Conservation (phyloP, 2,113 vertebrate species). For the Marmota monax region DNA sequence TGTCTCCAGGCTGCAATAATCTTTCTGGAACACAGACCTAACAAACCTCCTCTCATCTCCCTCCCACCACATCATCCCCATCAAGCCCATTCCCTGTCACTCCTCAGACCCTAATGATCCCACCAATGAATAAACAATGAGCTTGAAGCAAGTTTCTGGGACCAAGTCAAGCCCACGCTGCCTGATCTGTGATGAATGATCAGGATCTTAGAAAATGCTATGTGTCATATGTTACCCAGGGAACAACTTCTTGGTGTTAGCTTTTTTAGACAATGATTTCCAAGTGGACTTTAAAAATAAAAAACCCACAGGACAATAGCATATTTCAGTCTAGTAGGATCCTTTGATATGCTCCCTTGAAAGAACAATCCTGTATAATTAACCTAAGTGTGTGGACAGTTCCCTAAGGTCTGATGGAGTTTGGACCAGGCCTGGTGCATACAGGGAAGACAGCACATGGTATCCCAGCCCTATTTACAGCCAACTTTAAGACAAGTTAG, state of each 20-base stretch:
- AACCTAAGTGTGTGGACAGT: not conserved
- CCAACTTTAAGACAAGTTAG: not conserved
- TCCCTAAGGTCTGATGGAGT: not conserved
- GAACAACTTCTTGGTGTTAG: slow-evolving; percentile 60
- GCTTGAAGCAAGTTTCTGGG: slow-evolving; percentile 35
- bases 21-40: slow-evolving; percentile 22
- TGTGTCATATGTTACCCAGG: slow-evolving; percentile 20
- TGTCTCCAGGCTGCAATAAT: slow-evolving; percentile 34
- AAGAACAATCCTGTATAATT: not conserved
- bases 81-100: not conserved
- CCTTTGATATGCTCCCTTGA: slow-evolving; percentile 48
- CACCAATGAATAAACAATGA: slow-evolving; percentile 61
- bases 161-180: slow-evolving; percentile 15
- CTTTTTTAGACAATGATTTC: slow-evolving; percentile 60
- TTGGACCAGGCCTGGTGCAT: not conserved
- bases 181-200: slow-evolving; percentile 66
- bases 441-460: not conserved
- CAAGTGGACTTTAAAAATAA: slow-evolving; percentile 42
- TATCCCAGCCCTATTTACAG: not conserved
- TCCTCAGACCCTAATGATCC: slow-evolving; percentile 24
- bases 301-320: not conserved
- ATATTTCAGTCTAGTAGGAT: not conserved
- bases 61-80: slow-evolving; percentile 13
- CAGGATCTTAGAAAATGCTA: slow-evolving; percentile 30
- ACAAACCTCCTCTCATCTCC: slow-evolving; percentile 42